A percentile compares a stretch with the other conserved stretches of the same genome.
Evolutionary conservation across 2,888 invertebrate genomes (phyloP).

Genomic region (Drosophila helvetica): DNA sequence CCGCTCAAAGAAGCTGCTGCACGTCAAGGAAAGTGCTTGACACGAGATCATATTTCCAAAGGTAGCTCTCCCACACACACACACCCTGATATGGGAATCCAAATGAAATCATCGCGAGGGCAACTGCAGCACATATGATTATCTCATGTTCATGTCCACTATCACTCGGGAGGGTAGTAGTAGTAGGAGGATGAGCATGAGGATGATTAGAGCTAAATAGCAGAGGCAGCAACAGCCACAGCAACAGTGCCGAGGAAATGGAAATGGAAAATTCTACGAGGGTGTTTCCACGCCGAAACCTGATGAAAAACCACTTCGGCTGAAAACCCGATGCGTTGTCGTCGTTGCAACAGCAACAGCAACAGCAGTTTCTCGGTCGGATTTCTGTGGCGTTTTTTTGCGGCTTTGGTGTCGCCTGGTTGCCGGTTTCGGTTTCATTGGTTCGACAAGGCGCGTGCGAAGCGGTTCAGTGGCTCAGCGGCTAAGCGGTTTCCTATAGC

Average conservation of each 20-base stretch:
- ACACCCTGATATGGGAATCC: neutral
- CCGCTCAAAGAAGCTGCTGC: conserved; percentile 21
- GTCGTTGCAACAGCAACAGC: conserved; percentile 11
- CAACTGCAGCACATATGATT: conserved; percentile 36
- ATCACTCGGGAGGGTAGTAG: conserved; percentile 43
- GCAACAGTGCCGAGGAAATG: conserved; percentile 19
- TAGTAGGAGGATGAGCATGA: conserved; percentile 46
- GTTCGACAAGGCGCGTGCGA: conserved; percentile 63
- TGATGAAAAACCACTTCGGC: conserved; percentile 33
- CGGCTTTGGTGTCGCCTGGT: conserved; percentile 56
- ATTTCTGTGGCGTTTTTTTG: conserved; percentile 52
- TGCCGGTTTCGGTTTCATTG: conserved; percentile 73
- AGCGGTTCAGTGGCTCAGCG: conserved; percentile 57
- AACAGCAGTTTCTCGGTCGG: conserved; percentile 38
- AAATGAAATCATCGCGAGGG: conserved; percentile 14
- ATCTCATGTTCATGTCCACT: conserved; percentile 49
- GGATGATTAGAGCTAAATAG: neutral
- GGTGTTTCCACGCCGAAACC: conserved; percentile 38
- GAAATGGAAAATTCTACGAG: conserved; percentile 43
- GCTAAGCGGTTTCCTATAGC: conserved; percentile 29
- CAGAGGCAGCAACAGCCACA: conserved; percentile 1
- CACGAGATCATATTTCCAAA: conserved; percentile 65
- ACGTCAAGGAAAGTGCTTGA: conserved; percentile 22
- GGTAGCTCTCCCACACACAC: conserved; percentile 15
- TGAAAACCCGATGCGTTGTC: conserved; percentile 35